Conservation (phyloP, 1,140 invertebrate genomes). For the Pissodes strobi region DNA sequence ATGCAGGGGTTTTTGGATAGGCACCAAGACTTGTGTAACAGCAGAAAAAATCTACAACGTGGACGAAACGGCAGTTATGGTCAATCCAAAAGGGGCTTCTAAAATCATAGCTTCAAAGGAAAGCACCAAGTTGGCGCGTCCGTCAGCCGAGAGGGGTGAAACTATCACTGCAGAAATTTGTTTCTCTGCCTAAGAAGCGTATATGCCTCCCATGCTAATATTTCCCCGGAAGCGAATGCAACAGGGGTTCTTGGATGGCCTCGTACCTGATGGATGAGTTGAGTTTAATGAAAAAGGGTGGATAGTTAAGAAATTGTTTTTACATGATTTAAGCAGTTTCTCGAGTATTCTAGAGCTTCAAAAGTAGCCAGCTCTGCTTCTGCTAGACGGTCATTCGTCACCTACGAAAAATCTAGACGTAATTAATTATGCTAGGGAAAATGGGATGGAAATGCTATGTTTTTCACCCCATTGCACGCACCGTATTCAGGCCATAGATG, state of each 20-base stretch:
- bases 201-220: constrained; percentile 48
- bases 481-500: constrained; percentile 55
- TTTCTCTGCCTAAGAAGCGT: constrained; percentile 49
- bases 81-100: constrained; percentile 54
- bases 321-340: constrained; percentile 50
- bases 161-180: too few relatives aligned
- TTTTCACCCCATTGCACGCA: constrained; percentile 56
- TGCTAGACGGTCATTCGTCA: constrained; percentile 45
- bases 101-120: too few relatives aligned
- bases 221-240: too few relatives aligned
- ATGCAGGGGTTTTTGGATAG: background rate
- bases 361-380: too few relatives aligned
- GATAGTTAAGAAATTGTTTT: constrained; percentile 52
- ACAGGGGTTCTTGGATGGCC: too few relatives aligned
- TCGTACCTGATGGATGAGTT: too few relatives aligned
- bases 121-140: constrained; percentile 57
- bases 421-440: constrained; percentile 37
- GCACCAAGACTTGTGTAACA: constrained; percentile 33
- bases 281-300: constrained; percentile 48
- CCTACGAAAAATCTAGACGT: constrained; percentile 48
- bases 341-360: constrained; percentile 36
- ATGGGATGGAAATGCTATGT: constrained; percentile 45
- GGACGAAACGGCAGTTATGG: constrained; percentile 31
- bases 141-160: too few relatives aligned
- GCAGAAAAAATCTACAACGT: constrained; percentile 47